Evolutionary conservation across 2,113 vertebrate species (phyloP), one percentile per base, ranked within the genome.

Genomic region (Platysteira castanea): DNA sequence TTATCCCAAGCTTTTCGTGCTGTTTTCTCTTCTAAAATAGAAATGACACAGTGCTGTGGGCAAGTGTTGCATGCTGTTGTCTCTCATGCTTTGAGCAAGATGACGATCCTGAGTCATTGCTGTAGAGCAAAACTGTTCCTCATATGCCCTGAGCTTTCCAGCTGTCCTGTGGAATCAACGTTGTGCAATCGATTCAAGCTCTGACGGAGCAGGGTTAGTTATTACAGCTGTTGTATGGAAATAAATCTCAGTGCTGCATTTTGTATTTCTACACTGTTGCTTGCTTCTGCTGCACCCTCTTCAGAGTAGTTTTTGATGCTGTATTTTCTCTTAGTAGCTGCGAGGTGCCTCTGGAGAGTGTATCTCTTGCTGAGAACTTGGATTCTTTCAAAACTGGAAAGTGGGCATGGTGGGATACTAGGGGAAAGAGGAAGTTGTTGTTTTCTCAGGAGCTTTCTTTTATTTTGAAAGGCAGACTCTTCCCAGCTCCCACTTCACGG

Each of bases 101-200:
- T 47, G 64, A 67, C 78, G 90, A 64, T 71, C 77, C 93, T 89
- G 82, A 93, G 87, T 93, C 96, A 95, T 19, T 75, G 87, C 73
- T 93, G 69, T 79, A 35, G 49, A 87, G 54, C 31, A 74, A 28
- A 94, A 28, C 42, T 26, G 33, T 82, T 84, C 70, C 73, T 87
- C 59, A n/a, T 1, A 13, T 23, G 52, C 81, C 15, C 53, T 44
- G 61, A 85, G 78, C 44, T 61, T 91, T 56, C 74, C 49, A 89
- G 81, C 95, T 87, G 89, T 59, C 77, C 46, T 67, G 47, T 81
- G 33, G 61, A 56, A 53, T 68, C 56, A 59, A 59, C 50, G 3
- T 0, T 50, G 60, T 1, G 3, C 60, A 33, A 28, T 84, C 65
- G 50, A 1, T 71, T 87, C 30, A 44, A 65, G 65, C 35, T 11